Conservation (phyloP, 2,888 invertebrate genomes). For the Dexiosoma caninum region DNA sequence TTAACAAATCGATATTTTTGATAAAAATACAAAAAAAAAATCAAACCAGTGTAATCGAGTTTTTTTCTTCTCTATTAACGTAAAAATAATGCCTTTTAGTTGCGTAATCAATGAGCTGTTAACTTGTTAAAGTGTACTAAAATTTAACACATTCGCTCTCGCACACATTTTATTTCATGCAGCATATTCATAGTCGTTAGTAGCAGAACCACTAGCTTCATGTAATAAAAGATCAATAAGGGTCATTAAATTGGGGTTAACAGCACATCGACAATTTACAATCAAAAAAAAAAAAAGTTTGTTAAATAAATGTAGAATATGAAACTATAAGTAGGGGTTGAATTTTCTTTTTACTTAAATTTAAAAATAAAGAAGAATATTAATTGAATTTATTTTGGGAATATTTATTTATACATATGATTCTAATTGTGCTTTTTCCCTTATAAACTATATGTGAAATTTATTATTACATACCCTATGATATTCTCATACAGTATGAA, state of each 20-base stretch:
- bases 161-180: not conserved
- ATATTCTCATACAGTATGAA: no score
- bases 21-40: no score
- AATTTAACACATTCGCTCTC: conserved; percentile 35
- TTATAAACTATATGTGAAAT: no score
- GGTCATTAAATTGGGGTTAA: conserved; percentile 36
- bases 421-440: no score
- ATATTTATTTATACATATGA: no score
- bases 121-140: conserved; percentile 65
- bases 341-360: no score
- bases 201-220: conserved; percentile 7
- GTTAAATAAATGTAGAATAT: no score
- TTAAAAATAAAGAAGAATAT: no score
- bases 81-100: conserved; percentile 50
- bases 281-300: no score
- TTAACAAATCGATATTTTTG: conserved; percentile 17
- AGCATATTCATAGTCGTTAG: not conserved
- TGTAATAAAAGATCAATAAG: conserved; percentile 49
- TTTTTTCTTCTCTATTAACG: conserved; percentile 1
- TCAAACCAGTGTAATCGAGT: conserved; percentile 12
- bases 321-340: no score
- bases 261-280: not conserved
- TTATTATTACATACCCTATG: no score
- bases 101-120: conserved; percentile 66
- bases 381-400: no score